Percentiles rank a stretch among this genome's conserved stretches.
Conservation (phyloP, 2,113 vertebrate genomes). For the Lepidothrix coronata region DNA sequence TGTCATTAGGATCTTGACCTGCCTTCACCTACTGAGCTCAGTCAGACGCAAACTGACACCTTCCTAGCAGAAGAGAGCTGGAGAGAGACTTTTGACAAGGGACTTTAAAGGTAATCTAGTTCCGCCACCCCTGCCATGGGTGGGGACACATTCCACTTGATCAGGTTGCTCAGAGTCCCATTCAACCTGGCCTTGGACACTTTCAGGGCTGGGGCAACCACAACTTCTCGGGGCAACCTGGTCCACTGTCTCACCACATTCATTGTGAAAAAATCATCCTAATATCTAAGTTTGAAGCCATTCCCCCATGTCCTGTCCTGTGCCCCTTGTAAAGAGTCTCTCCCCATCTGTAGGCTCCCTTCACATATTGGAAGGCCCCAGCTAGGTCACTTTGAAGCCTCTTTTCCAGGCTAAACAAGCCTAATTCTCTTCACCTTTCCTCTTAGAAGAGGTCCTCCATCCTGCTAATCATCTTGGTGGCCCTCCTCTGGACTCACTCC, state of each 20-base stretch:
- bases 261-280: not conserved
- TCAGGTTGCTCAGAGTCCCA: not conserved
- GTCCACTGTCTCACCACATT: not conserved
- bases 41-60: not conserved
- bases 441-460: not conserved
- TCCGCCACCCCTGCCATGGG: not conserved
- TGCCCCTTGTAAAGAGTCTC: not conserved
- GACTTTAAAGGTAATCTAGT: not conserved
- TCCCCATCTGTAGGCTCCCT: not conserved
- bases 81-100: not conserved
- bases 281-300: not conserved
- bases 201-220: not conserved
- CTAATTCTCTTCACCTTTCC: too few relatives aligned
- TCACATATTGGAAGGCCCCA: rapidly evolving
- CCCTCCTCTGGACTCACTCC: not conserved
- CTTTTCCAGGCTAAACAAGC: not conserved
- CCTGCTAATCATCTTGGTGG: not conserved
- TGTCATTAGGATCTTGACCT: not conserved
- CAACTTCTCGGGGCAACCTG: not conserved
- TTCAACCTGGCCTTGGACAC: not conserved
- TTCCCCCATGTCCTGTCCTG: not conserved
- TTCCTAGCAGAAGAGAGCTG: not conserved
- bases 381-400: not conserved
- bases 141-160: too few relatives aligned
- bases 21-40: not conserved